These are phyloP conservation scores for Crocidura indochinensis DNA, from an alignment of 2,797 vertebrate genomes.

Conservation along the genomic window DNA sequence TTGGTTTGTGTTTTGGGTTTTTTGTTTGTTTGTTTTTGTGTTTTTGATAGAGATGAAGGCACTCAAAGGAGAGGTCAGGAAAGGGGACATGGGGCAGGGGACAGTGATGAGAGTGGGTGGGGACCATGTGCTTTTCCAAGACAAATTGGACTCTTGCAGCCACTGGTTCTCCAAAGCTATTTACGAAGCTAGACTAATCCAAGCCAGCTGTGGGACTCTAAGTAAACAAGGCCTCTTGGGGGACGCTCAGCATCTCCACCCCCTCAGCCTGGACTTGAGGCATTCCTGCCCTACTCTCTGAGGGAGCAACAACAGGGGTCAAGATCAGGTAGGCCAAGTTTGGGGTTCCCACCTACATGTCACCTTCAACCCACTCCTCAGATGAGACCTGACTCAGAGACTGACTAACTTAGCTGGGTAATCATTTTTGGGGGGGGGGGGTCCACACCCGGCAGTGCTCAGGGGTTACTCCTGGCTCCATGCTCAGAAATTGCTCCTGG, in stretches of 20 bases:
- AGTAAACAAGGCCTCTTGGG: slow-evolving; percentile 59
- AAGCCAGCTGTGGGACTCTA: slow-evolving; percentile 66
- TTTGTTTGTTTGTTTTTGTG: background rate
- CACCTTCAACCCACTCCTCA: background rate
- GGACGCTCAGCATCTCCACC: background rate
- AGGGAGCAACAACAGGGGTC: background rate
- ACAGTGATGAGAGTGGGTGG: slow-evolving; percentile 4
- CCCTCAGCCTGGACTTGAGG: background rate
- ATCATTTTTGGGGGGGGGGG: too few species aligned
- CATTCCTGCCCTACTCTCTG: background rate
- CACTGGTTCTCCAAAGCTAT: slow-evolving; percentile 68
- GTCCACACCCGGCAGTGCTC: too few species aligned
- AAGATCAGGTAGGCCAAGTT: background rate
- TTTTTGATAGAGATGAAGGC: background rate
- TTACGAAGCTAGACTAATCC: slow-evolving; percentile 77
- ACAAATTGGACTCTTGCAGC: slow-evolving; percentile 76
- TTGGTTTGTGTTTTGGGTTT: background rate
- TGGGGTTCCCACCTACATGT: background rate
- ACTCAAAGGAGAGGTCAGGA: background rate
- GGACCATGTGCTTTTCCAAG: slow-evolving; percentile 37
- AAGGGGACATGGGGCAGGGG: background rate
- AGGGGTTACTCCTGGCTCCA: too few species aligned
- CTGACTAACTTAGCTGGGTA: background rate
- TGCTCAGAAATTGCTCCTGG: too few species aligned
- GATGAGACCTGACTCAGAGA: background rate